A percentile compares a stretch with the other conserved stretches of the same genome.
These are phyloP conservation scores for Tapirus terrestris DNA, from an alignment of 2,113 vertebrate genomes.

Conservation along the genomic window DNA sequence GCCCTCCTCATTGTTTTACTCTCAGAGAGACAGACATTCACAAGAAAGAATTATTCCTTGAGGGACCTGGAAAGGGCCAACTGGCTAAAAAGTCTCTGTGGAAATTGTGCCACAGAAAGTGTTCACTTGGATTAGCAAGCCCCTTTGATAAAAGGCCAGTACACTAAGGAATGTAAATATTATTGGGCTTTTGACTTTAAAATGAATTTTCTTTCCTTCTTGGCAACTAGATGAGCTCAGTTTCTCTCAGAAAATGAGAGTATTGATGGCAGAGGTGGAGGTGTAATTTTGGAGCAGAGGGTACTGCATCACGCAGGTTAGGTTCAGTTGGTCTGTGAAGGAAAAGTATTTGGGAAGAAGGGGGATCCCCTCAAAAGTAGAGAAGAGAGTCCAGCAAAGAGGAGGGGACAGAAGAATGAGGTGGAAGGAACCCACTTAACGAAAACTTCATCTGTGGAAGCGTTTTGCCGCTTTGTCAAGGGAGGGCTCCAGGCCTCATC, in stretches of 20 bases:
- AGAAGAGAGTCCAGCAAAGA: neutral
- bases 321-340: neutral
- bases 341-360: neutral
- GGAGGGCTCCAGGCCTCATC: neutral
- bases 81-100: neutral
- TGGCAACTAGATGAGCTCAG: neutral
- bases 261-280: accelerated
- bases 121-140: neutral
- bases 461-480: neutral
- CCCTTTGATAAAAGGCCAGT: neutral
- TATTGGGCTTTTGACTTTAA: neutral
- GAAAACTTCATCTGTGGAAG: neutral
- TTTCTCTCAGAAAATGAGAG: neutral
- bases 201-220: neutral
- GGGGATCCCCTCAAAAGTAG: neutral
- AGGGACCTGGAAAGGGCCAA: neutral
- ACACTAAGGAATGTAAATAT: neutral
- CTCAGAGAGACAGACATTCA: neutral
- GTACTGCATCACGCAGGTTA: neutral
- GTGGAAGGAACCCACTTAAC: accelerated
- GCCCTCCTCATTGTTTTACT: neutral
- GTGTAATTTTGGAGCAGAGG: neutral
- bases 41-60: neutral
- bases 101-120: neutral
- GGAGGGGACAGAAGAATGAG: neutral